These are phyloP conservation scores for Phaethon lepturus DNA, from an alignment of 2,113 vertebrate genomes.

Conservation along the genomic window DNA sequence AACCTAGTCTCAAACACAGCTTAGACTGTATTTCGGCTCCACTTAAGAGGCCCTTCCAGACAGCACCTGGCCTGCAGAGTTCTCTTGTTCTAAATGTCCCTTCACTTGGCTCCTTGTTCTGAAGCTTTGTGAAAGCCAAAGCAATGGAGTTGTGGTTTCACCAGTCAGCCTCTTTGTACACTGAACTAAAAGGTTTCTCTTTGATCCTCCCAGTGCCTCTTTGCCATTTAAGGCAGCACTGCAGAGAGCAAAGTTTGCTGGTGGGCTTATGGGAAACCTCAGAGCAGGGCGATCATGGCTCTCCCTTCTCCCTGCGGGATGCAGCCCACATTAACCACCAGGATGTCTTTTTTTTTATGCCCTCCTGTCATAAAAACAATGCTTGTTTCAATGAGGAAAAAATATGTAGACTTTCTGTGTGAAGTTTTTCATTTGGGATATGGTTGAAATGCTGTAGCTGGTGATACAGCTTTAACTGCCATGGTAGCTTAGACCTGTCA, in stretches of 20 bases:
- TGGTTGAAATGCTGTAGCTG: neutral
- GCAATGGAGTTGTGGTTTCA: neutral
- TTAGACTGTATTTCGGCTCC: neutral
- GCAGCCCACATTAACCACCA: neutral
- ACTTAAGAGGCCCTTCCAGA: neutral
- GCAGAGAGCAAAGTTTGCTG: neutral
- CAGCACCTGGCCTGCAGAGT: neutral
- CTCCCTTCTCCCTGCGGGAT: accelerated
- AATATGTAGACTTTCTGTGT: neutral
- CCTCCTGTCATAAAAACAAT: neutral
- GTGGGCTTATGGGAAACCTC: neutral
- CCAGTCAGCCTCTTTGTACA: neutral
- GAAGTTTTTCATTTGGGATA: neutral
- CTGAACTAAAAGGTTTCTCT: neutral
- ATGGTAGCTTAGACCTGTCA: accelerated
- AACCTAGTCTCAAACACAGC: neutral
- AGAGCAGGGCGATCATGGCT: neutral
- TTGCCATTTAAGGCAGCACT: neutral
- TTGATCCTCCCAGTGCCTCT: neutral
- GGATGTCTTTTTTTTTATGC: neutral
- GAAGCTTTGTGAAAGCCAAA: neutral
- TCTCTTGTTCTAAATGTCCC: neutral
- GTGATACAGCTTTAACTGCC: neutral
- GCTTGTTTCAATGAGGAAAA: neutral
- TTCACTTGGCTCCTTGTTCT: neutral